phyloP scores from a whole-genome alignment of 2,888 invertebrate genomes.

The Ptychoptera contaminata region DNA sequence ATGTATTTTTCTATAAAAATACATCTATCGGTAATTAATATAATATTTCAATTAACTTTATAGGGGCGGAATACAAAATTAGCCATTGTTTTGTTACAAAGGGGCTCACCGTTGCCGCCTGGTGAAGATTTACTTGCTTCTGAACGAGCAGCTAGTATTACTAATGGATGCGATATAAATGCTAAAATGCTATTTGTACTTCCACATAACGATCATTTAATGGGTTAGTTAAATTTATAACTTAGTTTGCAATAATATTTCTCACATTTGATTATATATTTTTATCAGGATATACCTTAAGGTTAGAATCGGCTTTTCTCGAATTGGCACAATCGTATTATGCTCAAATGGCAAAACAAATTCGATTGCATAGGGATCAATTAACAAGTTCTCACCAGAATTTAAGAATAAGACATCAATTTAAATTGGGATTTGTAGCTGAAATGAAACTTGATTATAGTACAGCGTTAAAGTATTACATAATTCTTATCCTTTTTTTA shows the following conservation, averaged over 20 bases:
- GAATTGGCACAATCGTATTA: conserved; percentile 90
- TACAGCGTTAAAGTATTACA: conserved; percentile 59
- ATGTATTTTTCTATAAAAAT: background rate
- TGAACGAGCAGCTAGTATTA: conserved; percentile 80
- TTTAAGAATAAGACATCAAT: conserved; percentile 87
- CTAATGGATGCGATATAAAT: conserved; percentile 80
- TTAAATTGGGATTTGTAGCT: conserved; percentile 89
- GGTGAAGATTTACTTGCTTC: conserved; percentile 74
- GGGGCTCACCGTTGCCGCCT: conserved; percentile 56
- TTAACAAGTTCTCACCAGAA: conserved; percentile 82
- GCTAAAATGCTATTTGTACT: conserved; percentile 86
- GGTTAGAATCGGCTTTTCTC: conserved; percentile 84
- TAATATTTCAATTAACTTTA: conserved; percentile 5
- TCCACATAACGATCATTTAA: conserved; percentile 78
- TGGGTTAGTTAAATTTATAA: conserved; percentile 23
- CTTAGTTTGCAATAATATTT: conserved; percentile 1
- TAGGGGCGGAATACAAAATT: conserved; percentile 44
- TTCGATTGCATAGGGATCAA: conserved; percentile 80
- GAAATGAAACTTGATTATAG: conserved; percentile 83
- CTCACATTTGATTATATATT: background rate
- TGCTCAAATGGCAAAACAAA: conserved; percentile 68
- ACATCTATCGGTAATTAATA: background rate
- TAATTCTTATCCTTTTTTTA: conserved; percentile 3
- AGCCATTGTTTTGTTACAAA: conserved; percentile 82
- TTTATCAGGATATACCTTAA: conserved; percentile 39